Evolutionary conservation across 1,140 invertebrate genomes (phyloP).

Genomic region (Protaetia brevitarsis): DNA sequence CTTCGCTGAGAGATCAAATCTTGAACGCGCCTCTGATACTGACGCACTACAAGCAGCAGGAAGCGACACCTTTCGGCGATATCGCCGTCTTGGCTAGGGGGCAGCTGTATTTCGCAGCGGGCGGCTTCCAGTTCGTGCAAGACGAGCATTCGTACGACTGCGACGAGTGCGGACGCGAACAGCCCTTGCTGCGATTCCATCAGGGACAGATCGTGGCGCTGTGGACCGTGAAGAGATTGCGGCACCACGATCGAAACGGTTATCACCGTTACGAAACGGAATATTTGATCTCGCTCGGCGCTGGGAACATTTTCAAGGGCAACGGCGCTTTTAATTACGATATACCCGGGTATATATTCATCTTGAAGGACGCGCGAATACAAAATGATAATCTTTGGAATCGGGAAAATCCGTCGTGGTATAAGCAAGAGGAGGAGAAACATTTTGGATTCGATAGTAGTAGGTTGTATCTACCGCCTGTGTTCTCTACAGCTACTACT

Average conservation of each 20-base stretch:
- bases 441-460: neutral
- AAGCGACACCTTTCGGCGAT: slow-evolving; percentile 54
- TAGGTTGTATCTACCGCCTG: slow-evolving; percentile 6
- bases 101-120: slow-evolving; percentile 51
- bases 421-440: neutral
- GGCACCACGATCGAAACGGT: slow-evolving; percentile 55
- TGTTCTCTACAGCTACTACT: too few relatives aligned
- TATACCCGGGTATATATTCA: slow-evolving; percentile 38
- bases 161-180: slow-evolving; percentile 43
- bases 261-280: slow-evolving; percentile 59
- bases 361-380: neutral
- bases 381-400: neutral
- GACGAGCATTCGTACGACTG: slow-evolving; percentile 53
- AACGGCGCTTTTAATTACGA: slow-evolving; percentile 41
- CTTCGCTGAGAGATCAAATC: slow-evolving; percentile 53
- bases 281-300: slow-evolving; percentile 58
- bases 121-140: slow-evolving; percentile 55
- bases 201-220: slow-evolving; percentile 53
- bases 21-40: slow-evolving; percentile 55
- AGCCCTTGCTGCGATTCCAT: slow-evolving; percentile 28
- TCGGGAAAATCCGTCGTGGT: neutral
- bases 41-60: slow-evolving; percentile 36
- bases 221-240: slow-evolving; percentile 62
- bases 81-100: slow-evolving; percentile 59
- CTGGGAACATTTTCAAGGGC: slow-evolving; percentile 27